Base-by-base conservation (phyloP, 1,140 invertebrate genomes). In the Reticulitermes speratus region DNA sequence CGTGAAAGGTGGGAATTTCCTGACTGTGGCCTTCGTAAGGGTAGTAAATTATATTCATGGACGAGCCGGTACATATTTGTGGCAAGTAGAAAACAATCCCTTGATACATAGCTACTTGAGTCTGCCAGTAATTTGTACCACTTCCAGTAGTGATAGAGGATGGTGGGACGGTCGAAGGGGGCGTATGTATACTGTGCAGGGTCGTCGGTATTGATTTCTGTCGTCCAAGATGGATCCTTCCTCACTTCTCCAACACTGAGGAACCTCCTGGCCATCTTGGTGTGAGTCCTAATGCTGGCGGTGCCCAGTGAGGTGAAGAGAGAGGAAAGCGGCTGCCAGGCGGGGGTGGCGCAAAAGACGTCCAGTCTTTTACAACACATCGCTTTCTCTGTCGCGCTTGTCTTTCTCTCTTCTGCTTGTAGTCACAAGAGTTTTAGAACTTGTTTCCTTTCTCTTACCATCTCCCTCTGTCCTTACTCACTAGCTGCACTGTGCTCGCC, bases 141-240 rank as follows among this genome's bases (percentile, higher is more conserved):
- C 1, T 23, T 23, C 59, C 59, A 23, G 59, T 75, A 11, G 65
- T 8, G 65, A 16, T 75, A 75, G 25, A 9, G 7, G 65, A 14
- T 1, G 65, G 21, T 8, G 59, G 7, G 65, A 75, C 25, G 65
- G 65, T 11, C 25, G 14, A 25, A 75, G 25, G 65, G 65, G 25
- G 65, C n/a, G 65, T 30, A 30, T 75, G 14, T 75, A 75, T 30
- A 75, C 65, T 25, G n/a, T 30, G 65, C 65, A 2, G 65, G 59
- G 65, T 75, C 65, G 65, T 30, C n/a, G 25, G 65, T 75, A 75
- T 75, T 75, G 65, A 75, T 75, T 75, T 75, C 65, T 30, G 65
- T 75, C 65, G 65, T 75, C 65, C 65, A 75, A 75, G 65, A 75
- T 75, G 65, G 65, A 75, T 75, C 65, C 65, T 75, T 75, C 3